Percentiles rank a stretch among this genome's conserved stretches.
These are phyloP conservation scores for Liasis olivaceus DNA, from an alignment of 2,797 vertebrate species.

Conservation along the genomic window DNA sequence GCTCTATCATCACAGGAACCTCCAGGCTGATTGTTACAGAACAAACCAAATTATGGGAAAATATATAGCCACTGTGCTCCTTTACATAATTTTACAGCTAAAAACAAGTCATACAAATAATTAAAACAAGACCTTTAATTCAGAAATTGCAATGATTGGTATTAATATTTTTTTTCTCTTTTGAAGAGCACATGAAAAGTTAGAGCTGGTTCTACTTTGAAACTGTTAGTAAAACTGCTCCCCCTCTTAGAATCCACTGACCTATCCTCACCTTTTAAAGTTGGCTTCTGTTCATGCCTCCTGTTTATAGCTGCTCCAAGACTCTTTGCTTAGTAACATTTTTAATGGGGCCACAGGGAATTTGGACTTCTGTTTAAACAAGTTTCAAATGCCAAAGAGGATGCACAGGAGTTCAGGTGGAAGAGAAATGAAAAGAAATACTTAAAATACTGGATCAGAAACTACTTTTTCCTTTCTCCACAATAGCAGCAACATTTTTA, in stretches of 20 bases:
- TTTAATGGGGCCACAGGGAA: conserved; percentile 60
- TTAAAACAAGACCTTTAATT: neutral
- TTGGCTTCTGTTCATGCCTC: conserved; percentile 59
- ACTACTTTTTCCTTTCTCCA: conserved; percentile 18
- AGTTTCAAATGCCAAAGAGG: conserved; percentile 59
- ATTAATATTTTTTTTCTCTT: conserved; percentile 47
- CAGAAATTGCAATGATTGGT: neutral
- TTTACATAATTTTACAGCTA: neutral
- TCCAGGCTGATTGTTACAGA: neutral
- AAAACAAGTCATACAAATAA: neutral
- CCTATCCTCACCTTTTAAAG: conserved; percentile 52
- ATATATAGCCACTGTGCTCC: neutral
- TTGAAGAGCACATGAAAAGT: conserved; percentile 19
- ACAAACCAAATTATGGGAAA: neutral
- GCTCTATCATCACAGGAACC: too few relatives aligned
- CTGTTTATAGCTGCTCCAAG: conserved; percentile 55
- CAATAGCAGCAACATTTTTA: neutral
- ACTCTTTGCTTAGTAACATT: conserved; percentile 69
- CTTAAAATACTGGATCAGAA: neutral
- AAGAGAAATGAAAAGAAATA: conserved; percentile 32
- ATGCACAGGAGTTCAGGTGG: conserved; percentile 47
- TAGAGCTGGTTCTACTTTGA: conserved; percentile 25
- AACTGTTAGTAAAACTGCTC: conserved; percentile 44
- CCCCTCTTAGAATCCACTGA: conserved; percentile 63
- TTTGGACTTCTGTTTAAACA: conserved; percentile 61